phyloP scores from a whole-genome alignment of 2,113 vertebrate species.

The Barnardius zonarius region DNA sequence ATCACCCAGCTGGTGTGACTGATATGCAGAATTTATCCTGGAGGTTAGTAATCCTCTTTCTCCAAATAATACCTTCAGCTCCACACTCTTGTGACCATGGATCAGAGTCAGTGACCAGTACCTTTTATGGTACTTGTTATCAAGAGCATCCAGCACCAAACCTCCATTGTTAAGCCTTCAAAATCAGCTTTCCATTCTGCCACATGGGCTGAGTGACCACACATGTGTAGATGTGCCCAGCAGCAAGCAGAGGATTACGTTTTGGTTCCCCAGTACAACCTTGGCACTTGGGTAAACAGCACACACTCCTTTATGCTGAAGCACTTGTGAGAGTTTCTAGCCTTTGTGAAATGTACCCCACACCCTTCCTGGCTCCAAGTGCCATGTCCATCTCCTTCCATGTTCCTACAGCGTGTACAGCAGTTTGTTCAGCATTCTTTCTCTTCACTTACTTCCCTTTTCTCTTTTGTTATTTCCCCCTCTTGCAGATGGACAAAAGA shows the following conservation, averaged over 20 bases:
- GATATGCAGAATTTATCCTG: background rate
- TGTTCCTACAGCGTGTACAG: background rate
- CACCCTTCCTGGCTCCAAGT: background rate
- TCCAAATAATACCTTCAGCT: background rate
- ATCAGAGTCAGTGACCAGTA: background rate
- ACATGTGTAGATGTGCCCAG: rapidly evolving
- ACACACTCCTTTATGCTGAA: background rate
- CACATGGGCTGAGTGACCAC: background rate
- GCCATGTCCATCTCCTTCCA: background rate
- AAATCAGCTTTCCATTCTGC: background rate
- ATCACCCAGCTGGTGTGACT: background rate
- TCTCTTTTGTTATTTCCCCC: background rate
- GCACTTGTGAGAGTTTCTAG: background rate
- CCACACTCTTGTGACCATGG: background rate
- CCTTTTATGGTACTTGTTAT: background rate
- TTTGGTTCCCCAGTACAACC: background rate
- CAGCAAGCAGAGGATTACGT: background rate
- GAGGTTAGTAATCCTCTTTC: background rate
- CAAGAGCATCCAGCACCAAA: background rate
- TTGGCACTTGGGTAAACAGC: background rate
- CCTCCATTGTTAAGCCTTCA: background rate
- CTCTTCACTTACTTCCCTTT: background rate
- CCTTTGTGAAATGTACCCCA: background rate
- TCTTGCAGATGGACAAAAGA: slow-evolving; percentile 90
- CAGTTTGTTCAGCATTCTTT: background rate